Percentiles rank a stretch among this genome's conserved stretches.
These are phyloP conservation scores for Zaprionus lachaisei DNA, from an alignment of 1,140 invertebrate species.

Conservation along the genomic window DNA sequence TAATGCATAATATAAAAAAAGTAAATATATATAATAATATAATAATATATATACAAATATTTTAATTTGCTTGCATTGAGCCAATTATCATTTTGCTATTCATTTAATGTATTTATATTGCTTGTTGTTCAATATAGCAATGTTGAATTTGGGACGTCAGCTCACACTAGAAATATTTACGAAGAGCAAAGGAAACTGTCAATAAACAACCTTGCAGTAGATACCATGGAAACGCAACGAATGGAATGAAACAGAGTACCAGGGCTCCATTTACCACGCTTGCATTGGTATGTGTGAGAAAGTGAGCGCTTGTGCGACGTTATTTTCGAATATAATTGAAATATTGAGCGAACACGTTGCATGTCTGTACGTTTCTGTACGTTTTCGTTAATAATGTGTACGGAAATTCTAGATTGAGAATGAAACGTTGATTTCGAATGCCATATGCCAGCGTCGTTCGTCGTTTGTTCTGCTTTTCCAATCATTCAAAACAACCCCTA, in stretches of 20 bases:
- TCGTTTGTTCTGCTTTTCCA: conserved; percentile 28
- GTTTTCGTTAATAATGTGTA: conserved; percentile 44
- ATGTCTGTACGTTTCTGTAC: conserved; percentile 30
- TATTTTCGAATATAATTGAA: conserved; percentile 75
- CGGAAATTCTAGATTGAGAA: conserved; percentile 47
- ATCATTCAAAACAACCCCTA: conserved; percentile 67
- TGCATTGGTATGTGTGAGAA: conserved; percentile 48
- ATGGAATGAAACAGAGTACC: conserved; percentile 36
- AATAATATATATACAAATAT: too few relatives aligned
- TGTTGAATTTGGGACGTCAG: not conserved
- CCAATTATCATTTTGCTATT: not conserved
- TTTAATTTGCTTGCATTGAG: too few relatives aligned
- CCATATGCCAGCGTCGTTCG: conserved; percentile 45
- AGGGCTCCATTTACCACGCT: conserved; percentile 29
- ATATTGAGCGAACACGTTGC: conserved; percentile 46
- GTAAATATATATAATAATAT: too few relatives aligned
- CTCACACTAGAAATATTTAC: not conserved
- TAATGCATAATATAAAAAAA: too few relatives aligned
- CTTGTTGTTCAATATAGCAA: not conserved
- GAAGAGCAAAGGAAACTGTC: not conserved
- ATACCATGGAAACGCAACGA: not conserved
- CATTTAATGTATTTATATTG: not conserved
- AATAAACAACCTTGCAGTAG: conserved; percentile 7
- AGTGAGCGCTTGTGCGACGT: conserved; percentile 56
- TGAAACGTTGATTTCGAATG: conserved; percentile 64